A percentile compares a stretch with the other conserved stretches of the same genome.
These are phyloP conservation scores for Ophion slaviceki DNA, from an alignment of 2,888 invertebrate species.

Conservation along the genomic window DNA sequence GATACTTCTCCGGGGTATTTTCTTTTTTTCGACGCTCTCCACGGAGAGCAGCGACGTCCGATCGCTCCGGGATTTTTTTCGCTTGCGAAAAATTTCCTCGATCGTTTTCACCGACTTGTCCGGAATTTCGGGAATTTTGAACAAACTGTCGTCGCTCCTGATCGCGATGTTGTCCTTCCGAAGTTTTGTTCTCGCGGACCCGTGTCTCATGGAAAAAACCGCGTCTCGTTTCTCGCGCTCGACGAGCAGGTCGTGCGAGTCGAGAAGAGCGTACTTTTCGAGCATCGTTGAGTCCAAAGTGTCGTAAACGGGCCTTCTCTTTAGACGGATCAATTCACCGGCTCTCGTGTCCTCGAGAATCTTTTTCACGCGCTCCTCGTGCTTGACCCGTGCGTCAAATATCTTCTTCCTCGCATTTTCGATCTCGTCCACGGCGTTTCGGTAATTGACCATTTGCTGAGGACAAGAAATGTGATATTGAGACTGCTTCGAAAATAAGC, in stretches of 20 bases:
- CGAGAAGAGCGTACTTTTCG: constrained; percentile 76
- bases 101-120: constrained; percentile 54
- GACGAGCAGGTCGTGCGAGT: constrained; percentile 76
- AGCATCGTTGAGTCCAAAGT: constrained; percentile 63
- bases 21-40: constrained; percentile 12
- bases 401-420: constrained; percentile 73
- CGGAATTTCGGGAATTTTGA: constrained; percentile 32
- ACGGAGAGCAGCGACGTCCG: constrained; percentile 29
- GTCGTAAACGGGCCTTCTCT: constrained; percentile 71
- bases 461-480: constrained; percentile 17
- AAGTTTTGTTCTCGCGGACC: constrained; percentile 55
- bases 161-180: constrained; percentile 50
- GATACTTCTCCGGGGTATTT: constrained; percentile 59
- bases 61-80: constrained; percentile 52
- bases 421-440: constrained; percentile 68
- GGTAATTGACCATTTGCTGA: constrained; percentile 66
- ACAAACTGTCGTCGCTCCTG: constrained; percentile 50
- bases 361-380: constrained; percentile 67
- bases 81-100: constrained; percentile 64
- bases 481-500: not conserved
- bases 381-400: constrained; percentile 74
- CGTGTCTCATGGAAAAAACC: constrained; percentile 71
- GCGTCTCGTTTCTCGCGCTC: constrained; percentile 39
- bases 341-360: constrained; percentile 69
- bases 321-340: constrained; percentile 74